Percentiles rank a stretch among this genome's conserved stretches.
Conservation (phyloP, 2,113 vertebrate species). For the Hemibagrus wyckioides region DNA sequence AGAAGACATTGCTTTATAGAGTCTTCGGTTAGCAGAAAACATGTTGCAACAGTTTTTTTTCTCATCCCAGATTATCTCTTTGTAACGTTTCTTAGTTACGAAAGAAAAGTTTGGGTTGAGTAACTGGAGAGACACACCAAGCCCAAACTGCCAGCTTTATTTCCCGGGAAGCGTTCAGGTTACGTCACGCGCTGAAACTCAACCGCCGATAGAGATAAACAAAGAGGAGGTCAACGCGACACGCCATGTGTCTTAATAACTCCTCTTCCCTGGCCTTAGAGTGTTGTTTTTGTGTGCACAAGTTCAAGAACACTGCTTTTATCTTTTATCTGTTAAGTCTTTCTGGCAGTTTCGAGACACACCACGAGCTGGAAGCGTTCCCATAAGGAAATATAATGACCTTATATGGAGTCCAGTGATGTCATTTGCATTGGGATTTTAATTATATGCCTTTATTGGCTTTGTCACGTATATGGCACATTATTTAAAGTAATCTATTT, state of each 20-base stretch:
- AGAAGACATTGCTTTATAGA: not conserved
- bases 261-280: not conserved
- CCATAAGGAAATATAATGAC: not conserved
- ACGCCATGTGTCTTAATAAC: constrained; percentile 1
- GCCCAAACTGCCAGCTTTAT: constrained; percentile 31
- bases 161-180: constrained; percentile 37
- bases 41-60: not conserved
- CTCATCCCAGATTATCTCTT: not conserved
- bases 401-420: not conserved
- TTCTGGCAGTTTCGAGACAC: not conserved
- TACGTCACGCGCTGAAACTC: constrained; percentile 41
- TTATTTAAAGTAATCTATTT: not conserved
- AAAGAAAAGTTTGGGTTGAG: constrained; percentile 22
- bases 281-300: not conserved
- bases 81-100: constrained; percentile 14
- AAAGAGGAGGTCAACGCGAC: constrained; percentile 25
- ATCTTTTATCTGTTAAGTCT: not conserved
- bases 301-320: not conserved
- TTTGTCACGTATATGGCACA: not conserved
- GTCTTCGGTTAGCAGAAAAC: not conserved
- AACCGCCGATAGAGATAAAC: not conserved
- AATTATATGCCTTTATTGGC: not conserved
- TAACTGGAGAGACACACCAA: constrained; percentile 21
- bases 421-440: not conserved
- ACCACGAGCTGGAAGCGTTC: not conserved